These are phyloP conservation scores for Trilocha varians DNA, from an alignment of 2,888 invertebrate species.

Conservation along the genomic window DNA sequence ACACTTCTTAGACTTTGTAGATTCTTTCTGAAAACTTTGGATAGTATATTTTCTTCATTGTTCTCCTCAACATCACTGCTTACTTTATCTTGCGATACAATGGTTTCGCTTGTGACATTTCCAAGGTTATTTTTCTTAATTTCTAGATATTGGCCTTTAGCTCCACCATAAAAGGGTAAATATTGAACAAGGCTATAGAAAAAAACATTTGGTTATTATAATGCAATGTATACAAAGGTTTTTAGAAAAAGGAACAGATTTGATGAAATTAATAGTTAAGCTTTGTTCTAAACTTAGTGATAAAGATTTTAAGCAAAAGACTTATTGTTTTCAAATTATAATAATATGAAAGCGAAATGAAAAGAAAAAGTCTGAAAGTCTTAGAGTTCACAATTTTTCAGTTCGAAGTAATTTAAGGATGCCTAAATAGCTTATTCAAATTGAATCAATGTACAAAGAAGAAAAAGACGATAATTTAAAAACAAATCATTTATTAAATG, in stretches of 20 bases:
- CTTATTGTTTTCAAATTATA: too few relatives aligned
- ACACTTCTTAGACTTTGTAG: constrained; percentile 73
- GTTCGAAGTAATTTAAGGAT: too few relatives aligned
- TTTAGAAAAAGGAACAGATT: too few relatives aligned
- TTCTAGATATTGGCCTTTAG: constrained; percentile 78
- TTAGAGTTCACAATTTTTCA: too few relatives aligned
- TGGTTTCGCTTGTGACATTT: constrained; percentile 57
- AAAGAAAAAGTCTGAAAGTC: too few relatives aligned
- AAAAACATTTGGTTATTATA: not conserved
- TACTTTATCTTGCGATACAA: constrained; percentile 58
- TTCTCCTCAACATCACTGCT: constrained; percentile 55
- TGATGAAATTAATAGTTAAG: too few relatives aligned
- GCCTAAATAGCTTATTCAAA: too few relatives aligned
- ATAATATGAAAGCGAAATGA: too few relatives aligned
- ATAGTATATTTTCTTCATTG: constrained; percentile 50
- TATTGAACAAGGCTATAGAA: constrained; percentile 45
- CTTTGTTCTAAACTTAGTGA: too few relatives aligned
- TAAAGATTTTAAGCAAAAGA: too few relatives aligned
- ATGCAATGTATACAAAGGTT: too few relatives aligned
- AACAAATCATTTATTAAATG: not conserved
- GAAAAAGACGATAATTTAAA: not conserved
- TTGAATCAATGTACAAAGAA: too few relatives aligned
- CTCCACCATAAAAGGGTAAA: constrained; percentile 81
- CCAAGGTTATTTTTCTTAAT: constrained; percentile 71
- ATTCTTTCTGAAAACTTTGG: constrained; percentile 64